A percentile compares a stretch with the other conserved stretches of the same genome.
phyloP scores from a whole-genome alignment of 2,113 vertebrate species.

The Mastomys natalensis region DNA sequence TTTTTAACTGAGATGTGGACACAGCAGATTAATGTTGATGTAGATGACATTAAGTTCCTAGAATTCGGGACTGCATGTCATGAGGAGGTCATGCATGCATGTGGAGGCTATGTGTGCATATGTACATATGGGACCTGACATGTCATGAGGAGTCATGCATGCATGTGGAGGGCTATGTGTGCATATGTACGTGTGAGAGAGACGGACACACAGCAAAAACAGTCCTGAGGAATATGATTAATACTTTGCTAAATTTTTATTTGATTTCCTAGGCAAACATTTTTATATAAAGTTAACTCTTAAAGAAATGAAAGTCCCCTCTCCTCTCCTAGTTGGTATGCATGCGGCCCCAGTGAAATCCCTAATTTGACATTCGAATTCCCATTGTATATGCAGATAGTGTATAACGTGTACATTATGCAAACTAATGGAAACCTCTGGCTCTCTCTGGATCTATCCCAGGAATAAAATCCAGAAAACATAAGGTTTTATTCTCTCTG shows the following conservation, averaged over 20 bases:
- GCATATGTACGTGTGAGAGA: not conserved
- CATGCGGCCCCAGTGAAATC: not conserved
- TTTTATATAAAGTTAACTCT: conserved; percentile 3
- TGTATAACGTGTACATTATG: not conserved
- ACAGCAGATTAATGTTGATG: not conserved
- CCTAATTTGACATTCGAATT: not conserved
- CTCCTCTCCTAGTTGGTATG: not conserved
- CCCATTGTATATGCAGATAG: not conserved
- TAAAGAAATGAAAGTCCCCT: not conserved
- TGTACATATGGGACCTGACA: not conserved
- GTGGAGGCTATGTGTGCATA: rapidly evolving
- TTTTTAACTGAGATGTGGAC: not conserved
- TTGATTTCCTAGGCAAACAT: conserved; percentile 13
- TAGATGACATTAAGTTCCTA: not conserved
- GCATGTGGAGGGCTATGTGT: rapidly evolving
- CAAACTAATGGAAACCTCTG: not conserved
- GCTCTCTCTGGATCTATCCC: not conserved
- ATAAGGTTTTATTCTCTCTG: conserved; percentile 32
- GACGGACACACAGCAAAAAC: not conserved
- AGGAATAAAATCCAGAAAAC: conserved; percentile 20
- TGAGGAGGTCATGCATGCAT: not conserved
- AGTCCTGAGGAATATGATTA: not conserved
- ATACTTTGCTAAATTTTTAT: not conserved
- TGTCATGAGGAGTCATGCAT: not conserved
- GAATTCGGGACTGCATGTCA: not conserved